phyloP scores from a whole-genome alignment of 2,888 invertebrate species.

The Heliothis peltigera region DNA sequence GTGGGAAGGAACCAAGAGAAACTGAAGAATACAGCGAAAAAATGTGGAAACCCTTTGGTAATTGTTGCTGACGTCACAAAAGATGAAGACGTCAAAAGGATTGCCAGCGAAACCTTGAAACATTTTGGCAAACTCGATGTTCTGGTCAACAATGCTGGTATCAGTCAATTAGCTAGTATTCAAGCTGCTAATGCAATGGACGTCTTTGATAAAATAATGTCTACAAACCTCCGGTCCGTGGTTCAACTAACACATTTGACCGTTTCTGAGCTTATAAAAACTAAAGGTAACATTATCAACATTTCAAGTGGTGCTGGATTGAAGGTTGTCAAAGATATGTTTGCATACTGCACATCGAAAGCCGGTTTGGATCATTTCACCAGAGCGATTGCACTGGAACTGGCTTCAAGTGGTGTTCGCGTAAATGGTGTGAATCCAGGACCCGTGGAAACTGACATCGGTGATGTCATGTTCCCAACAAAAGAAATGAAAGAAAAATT shows the following conservation, averaged over 20 bases:
- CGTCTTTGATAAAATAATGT: constrained; percentile 37
- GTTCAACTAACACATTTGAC: constrained; percentile 53
- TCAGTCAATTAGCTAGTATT: constrained; percentile 6
- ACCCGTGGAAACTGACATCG: background rate
- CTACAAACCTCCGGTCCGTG: constrained; percentile 44
- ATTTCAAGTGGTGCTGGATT: constrained; percentile 66
- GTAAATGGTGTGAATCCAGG: background rate
- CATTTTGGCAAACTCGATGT: constrained; percentile 48
- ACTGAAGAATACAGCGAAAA: constrained; percentile 40
- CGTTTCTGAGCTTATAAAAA: constrained; percentile 55
- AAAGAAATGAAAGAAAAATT: background rate
- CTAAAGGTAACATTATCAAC: constrained; percentile 93
- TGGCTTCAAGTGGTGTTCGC: background rate
- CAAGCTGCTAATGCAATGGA: constrained; percentile 29
- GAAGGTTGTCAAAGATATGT: background rate
- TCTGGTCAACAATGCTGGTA: constrained; percentile 55
- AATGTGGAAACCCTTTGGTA: constrained; percentile 34
- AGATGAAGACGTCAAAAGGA: constrained; percentile 35
- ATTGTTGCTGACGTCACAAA: constrained; percentile 39
- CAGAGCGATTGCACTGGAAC: background rate
- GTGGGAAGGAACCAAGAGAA: constrained; percentile 61
- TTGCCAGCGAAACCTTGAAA: constrained; percentile 30
- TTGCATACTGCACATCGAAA: background rate
- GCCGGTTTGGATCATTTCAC: background rate
- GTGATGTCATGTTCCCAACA: background rate